Evolutionary conservation across 1,140 invertebrate species (phyloP).

Genomic region (Drosophila sulfurigaster): DNA sequence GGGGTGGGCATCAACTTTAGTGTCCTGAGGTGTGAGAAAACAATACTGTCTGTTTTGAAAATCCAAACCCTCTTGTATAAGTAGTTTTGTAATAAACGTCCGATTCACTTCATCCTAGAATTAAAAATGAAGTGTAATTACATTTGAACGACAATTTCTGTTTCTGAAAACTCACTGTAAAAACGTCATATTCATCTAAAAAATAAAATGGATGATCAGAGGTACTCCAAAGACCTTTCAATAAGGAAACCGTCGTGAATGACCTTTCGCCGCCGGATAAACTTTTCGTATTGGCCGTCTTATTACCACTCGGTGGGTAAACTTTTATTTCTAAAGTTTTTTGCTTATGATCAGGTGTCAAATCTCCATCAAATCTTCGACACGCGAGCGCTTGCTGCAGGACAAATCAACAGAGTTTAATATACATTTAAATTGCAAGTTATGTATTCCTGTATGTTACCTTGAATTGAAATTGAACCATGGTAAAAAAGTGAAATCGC

Average conservation of each 20-base stretch:
- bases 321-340: constrained; percentile 87
- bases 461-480: constrained; percentile 66
- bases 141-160: neutral
- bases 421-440: constrained; percentile 18
- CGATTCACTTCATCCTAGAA: constrained; percentile 91
- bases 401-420: neutral
- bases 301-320: constrained; percentile 84
- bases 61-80: constrained; percentile 88
- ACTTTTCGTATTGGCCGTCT: constrained; percentile 87
- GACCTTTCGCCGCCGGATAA: constrained; percentile 98
- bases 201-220: constrained; percentile 97
- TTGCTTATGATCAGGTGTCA: constrained; percentile 88
- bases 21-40: constrained; percentile 91
- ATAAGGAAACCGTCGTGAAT: constrained; percentile 96
- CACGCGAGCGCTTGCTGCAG: constrained; percentile 50
- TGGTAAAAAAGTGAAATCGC: constrained; percentile 64
- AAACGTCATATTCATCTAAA: constrained; percentile 99
- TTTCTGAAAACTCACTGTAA: constrained; percentile 89
- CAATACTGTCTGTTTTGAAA: constrained; percentile 89
- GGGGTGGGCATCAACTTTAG: constrained; percentile 86
- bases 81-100: constrained; percentile 88
- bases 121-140: constrained; percentile 4
- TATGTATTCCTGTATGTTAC: constrained; percentile 9
- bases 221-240: constrained; percentile 96
- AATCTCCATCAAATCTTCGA: constrained; percentile 86